Base-by-base conservation (phyloP, 2,888 invertebrate species). In the Napeogenes inachia region DNA sequence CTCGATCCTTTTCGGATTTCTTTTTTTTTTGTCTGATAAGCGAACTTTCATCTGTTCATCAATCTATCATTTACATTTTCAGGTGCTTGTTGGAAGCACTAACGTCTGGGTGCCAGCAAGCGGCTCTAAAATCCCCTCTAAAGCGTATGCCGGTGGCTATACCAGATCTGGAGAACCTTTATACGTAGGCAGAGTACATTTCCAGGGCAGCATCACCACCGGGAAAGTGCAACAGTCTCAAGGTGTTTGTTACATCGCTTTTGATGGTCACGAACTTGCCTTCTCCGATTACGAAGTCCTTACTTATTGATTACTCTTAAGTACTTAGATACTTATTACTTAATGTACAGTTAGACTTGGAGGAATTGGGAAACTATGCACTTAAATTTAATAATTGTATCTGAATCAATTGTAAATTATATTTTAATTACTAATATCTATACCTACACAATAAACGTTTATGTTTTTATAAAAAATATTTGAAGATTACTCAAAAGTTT, bases 61-160 rank as follows among this genome's bases (percentile, higher is more conserved):
- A 47, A 4, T 4, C 8, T 21, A 4, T 47, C 6, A 47, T 4
- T n/a, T 50, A 10, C 12, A 30, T 30, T 50, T 50, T 50, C 8
- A 30, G 50, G 50, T 50, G 30, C 50, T 50, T 4, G 50, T 50
- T 50, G 30, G 30, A n/a, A 50, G 50, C n/a, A 30, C 50, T 50
- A 50, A 50, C 30, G 8, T 30, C 21, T 50, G 50, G 50, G 10
- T 50, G n/a, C 30, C 50, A 4, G 30, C 21, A 3, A 21, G 30
- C 0, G 10, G 30, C n/a, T 21, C 30, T 12, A 4, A 8, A 6
- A n/a, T 50, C 4, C 50, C 50, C 6, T 3, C 30, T 50, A 30
- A 30, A n/a, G 50, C 50, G 8, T 30, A n/a, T 30, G 2, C 10
- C 4, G 50, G 30, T 4, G 50, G 50, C 4, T 8, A 8, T 4